Base-by-base conservation (phyloP, 2,888 invertebrate species). In the Tetranychus piercei region DNA sequence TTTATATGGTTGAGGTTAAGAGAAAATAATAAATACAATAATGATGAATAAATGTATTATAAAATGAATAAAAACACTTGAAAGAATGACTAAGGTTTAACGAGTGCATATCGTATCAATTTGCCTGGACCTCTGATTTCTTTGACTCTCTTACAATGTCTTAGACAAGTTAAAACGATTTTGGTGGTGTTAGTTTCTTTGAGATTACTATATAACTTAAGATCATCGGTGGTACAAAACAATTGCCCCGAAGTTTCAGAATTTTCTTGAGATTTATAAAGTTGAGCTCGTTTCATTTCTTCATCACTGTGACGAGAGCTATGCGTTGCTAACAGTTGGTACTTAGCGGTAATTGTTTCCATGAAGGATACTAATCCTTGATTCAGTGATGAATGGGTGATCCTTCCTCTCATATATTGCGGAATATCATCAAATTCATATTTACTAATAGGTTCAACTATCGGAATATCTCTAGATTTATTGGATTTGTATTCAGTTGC, bases 351-450 rank as follows among this genome's bases (percentile, higher is more conserved):
- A 72, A 80, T 80, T 1, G 80, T 80, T 69, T 78, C 79, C 78
- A 82, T 82, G 74, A 82, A 78, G 70, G 80, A 80, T 75, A 81
- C 81, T 44, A 83, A 78, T 18, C 80, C 78, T 65, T 77, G 77
- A 77, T 82, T 82, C 5, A 82, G 75, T 72, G 81, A 79, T 70
- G 81, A 80, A 76, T 81, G 81, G 0, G 79, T 79, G 11, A 82
- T 75, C 6, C 82, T 78, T 9, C 82, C 82, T 75, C 81, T 81
- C 80, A 82, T 81, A 75, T 82, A 82, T 73, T 55, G 55, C 15
- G 55, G 55, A 6, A 55, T 55, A 9, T 55, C 55, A 55, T 55
- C 55, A 55, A 55, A 55, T 7, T 55, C 55, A 55, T 55, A 15
- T 15, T 15, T 55, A 15, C 15, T 55, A 55, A 55, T 55, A 9